Evolutionary conservation across 2,888 invertebrate species (phyloP).

Genomic region (Julus scanicus): DNA sequence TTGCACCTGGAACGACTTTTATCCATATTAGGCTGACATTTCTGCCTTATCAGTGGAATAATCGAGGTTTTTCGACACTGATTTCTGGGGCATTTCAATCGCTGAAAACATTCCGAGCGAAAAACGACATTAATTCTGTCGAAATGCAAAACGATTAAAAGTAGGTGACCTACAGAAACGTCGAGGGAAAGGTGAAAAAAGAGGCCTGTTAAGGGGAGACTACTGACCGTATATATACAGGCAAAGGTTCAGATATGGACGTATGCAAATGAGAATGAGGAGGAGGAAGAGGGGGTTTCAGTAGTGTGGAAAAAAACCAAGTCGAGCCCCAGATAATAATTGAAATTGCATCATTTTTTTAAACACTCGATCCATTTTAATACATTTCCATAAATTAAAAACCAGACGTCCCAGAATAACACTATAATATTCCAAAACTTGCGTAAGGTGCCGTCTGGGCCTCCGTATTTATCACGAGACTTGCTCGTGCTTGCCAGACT

Average conservation of each 20-base stretch:
- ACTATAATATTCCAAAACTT: not conserved
- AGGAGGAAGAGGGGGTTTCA: not conserved
- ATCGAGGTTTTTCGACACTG: not conserved
- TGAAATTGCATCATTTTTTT: conserved; percentile 21
- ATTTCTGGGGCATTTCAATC: conserved; percentile 5
- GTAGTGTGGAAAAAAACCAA: not conserved
- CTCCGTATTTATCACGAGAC: too few species aligned
- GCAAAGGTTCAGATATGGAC: too few species aligned
- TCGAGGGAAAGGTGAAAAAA: too few species aligned
- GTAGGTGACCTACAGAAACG: conserved; percentile 16
- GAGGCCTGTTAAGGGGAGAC: too few species aligned
- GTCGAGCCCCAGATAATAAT: conserved; percentile 17
- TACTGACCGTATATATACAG: too few species aligned
- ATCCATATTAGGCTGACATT: not conserved
- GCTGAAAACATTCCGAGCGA: not conserved
- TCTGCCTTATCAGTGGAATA: not conserved
- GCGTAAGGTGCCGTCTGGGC: too few species aligned
- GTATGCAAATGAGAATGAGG: not conserved
- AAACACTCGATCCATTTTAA: not conserved
- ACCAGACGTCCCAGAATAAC: not conserved
- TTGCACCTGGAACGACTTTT: not conserved
- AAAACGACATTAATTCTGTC: not conserved
- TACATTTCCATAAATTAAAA: conserved; percentile 28
- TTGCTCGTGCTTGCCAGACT: too few species aligned
- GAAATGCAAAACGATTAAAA: not conserved